A percentile compares a stretch with the other conserved stretches of the same genome.
phyloP scores from a whole-genome alignment of 2,797 vertebrate genomes.

The Acipenser ruthenus region DNA sequence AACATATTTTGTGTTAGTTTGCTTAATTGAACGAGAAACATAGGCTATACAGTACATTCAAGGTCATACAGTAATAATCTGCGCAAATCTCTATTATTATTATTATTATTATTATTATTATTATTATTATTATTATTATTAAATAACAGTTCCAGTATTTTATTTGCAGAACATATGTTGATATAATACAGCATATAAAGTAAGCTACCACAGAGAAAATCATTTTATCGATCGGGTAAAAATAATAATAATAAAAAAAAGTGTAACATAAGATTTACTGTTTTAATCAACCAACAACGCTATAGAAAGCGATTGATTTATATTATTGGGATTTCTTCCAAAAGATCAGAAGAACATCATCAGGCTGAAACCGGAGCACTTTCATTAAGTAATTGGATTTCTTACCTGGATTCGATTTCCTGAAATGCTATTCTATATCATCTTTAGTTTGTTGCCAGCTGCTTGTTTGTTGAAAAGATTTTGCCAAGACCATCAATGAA shows the following conservation, averaged over 20 bases:
- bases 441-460: slow-evolving; percentile 29
- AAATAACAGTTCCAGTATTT: background rate
- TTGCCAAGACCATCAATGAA: slow-evolving; percentile 28
- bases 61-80: too few relatives aligned
- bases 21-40: too few relatives aligned
- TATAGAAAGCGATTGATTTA: slow-evolving; percentile 19
- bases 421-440: slow-evolving; percentile 34
- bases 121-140: background rate
- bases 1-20: too few relatives aligned
- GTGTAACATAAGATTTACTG: slow-evolving; percentile 8
- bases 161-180: background rate
- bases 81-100: background rate
- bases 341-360: slow-evolving; percentile 23
- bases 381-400: slow-evolving; percentile 36
- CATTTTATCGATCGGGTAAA: background rate
- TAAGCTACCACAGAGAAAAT: background rate
- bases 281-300: slow-evolving; percentile 13
- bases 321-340: slow-evolving; percentile 18
- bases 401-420: slow-evolving; percentile 37
- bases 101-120: background rate
- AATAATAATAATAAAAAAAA: background rate
- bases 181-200: background rate
- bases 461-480: slow-evolving; percentile 18
- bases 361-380: slow-evolving; percentile 29
- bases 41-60: too few relatives aligned